Evolutionary conservation across 1,140 invertebrate species (phyloP).

Genomic region (Ephestia elutella): DNA sequence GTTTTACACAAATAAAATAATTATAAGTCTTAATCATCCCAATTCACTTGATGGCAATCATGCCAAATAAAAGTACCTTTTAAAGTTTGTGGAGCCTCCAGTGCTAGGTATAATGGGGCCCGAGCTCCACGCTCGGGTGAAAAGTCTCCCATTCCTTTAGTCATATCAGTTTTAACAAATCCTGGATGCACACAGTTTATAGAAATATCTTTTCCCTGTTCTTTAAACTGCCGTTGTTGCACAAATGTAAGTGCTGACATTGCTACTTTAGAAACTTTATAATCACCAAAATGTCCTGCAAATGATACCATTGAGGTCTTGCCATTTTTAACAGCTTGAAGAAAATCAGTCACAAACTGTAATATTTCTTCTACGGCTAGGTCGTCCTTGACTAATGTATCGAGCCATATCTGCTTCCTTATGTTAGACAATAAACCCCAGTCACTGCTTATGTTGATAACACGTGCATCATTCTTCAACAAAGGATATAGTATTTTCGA

Average conservation of each 20-base stretch:
- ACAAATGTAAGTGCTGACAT: conserved; percentile 80
- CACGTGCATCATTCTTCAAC: conserved; percentile 79
- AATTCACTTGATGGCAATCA: conserved; percentile 69
- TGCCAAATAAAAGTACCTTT: conserved; percentile 74
- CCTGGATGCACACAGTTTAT: conserved; percentile 82
- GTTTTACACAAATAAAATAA: conserved; percentile 38
- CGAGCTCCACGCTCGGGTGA: conserved; percentile 79
- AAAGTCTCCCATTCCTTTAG: conserved; percentile 80
- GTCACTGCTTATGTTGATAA: conserved; percentile 85
- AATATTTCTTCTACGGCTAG: conserved; percentile 76
- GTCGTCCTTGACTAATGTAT: conserved; percentile 71
- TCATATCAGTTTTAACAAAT: conserved; percentile 86
- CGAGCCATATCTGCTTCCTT: conserved; percentile 72
- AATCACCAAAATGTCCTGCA: conserved; percentile 76
- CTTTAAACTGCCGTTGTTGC: conserved; percentile 78
- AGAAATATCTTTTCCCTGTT: conserved; percentile 76
- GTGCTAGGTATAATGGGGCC: conserved; percentile 65
- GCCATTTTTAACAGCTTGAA: conserved; percentile 68
- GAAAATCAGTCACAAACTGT: conserved; percentile 79
- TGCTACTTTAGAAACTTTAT: conserved; percentile 84
- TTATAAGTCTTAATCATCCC: conserved; percentile 62
- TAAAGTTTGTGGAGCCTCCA: conserved; percentile 60
- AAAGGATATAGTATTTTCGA: conserved; percentile 82
- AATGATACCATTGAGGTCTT: conserved; percentile 74
- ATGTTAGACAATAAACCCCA: conserved; percentile 77